These are phyloP conservation scores for Proterorhinus semilunaris DNA, from an alignment of 2,113 vertebrate genomes.

Conservation along the genomic window DNA sequence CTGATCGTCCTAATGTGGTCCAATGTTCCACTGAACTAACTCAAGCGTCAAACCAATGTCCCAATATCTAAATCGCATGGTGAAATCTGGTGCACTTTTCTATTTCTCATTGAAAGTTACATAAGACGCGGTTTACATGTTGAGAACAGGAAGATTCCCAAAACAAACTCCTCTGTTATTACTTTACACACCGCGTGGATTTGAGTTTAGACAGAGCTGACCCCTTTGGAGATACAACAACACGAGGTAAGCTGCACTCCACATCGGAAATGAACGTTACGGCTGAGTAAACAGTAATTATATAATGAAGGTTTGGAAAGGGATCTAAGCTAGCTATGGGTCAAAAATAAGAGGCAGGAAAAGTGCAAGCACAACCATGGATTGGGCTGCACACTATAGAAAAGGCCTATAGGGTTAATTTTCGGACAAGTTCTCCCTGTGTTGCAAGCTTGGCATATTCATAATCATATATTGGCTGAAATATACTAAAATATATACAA, in stretches of 20 bases:
- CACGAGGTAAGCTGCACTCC: not conserved
- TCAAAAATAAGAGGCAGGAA: no score
- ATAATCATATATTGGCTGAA: no score
- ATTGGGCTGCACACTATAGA: no score
- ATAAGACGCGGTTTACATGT: not conserved
- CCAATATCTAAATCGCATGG: not conserved
- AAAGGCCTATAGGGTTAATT: no score
- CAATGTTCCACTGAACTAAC: not conserved
- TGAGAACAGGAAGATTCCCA: not conserved
- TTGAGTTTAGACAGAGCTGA: not conserved
- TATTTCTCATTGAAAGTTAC: not conserved
- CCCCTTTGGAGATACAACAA: not conserved
- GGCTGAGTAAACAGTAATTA: not conserved
- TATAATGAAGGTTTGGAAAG: not conserved
- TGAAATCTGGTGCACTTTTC: not conserved
- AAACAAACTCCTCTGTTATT: slow-evolving; percentile 1
- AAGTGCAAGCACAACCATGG: no score
- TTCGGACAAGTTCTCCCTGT: no score
- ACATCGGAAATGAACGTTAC: not conserved
- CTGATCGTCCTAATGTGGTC: not conserved
- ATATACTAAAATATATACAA: no score
- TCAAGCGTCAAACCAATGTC: not conserved
- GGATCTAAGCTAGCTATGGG: not conserved
- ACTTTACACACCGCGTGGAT: not conserved
- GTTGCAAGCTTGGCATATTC: no score